Percentiles rank a stretch among this genome's conserved stretches.
These are phyloP conservation scores for Catagonus wagneri DNA, from an alignment of 2,113 vertebrate species.

Conservation along the genomic window DNA sequence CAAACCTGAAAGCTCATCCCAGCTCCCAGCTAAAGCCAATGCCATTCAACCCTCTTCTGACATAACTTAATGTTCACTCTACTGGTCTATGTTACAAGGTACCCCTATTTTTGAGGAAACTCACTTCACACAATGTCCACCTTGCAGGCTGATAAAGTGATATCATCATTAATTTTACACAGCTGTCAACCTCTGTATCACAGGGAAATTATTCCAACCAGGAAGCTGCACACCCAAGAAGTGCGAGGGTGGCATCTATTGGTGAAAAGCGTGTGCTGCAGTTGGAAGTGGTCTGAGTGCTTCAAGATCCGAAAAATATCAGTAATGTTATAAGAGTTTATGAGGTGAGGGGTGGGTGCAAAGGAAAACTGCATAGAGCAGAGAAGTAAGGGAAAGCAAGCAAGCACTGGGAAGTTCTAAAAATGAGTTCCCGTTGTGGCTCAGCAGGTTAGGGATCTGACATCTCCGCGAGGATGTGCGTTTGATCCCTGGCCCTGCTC, in stretches of 20 bases:
- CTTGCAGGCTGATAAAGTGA: background rate
- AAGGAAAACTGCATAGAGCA: background rate
- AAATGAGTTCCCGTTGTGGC: background rate
- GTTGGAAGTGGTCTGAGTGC: background rate
- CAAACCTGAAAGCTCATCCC: background rate
- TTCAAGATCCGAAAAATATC: background rate
- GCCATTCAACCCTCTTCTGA: background rate
- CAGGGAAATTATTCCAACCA: background rate
- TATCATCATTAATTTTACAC: background rate
- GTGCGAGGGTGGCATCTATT: conserved; percentile 52
- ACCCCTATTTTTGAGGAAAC: background rate
- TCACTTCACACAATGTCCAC: background rate
- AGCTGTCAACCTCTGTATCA: background rate
- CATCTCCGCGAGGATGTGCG: too few relatives aligned
- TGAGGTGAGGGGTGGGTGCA: background rate
- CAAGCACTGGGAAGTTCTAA: background rate
- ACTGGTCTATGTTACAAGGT: background rate
- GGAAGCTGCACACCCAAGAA: background rate
- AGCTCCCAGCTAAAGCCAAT: background rate
- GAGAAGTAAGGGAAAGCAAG: background rate
- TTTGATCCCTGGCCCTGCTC: too few relatives aligned
- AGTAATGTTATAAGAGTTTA: background rate
- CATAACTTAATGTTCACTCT: background rate
- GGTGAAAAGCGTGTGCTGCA: conserved; percentile 23
- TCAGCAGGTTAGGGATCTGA: too few relatives aligned